A percentile compares a stretch with the other conserved stretches of the same genome.
These are phyloP conservation scores for Zaprionus kolodkinae DNA, from an alignment of 1,140 invertebrate species.

Conservation along the genomic window DNA sequence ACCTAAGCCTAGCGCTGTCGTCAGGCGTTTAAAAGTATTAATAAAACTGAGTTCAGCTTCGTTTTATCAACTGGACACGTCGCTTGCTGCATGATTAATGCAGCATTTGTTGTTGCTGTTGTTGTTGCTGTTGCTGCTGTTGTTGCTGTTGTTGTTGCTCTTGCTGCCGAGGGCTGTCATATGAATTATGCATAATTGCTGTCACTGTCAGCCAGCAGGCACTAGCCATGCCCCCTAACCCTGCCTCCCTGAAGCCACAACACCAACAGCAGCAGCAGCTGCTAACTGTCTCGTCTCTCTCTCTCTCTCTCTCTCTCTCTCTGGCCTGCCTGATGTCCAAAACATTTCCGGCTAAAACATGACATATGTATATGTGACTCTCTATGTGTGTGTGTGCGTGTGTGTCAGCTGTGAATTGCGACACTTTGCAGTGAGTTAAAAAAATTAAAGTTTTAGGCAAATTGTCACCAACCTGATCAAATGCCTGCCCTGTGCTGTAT, in stretches of 20 bases:
- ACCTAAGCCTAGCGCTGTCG: slow-evolving; percentile 4
- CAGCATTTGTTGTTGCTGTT: slow-evolving; percentile 32
- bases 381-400: slow-evolving; percentile 7
- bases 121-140: slow-evolving; percentile 25
- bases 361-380: background rate
- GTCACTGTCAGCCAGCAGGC: slow-evolving; percentile 48
- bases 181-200: slow-evolving; percentile 77
- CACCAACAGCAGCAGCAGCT: slow-evolving; percentile 6
- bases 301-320: too few relatives aligned
- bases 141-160: slow-evolving; percentile 18
- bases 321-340: slow-evolving; percentile 4
- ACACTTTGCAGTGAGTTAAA: slow-evolving; percentile 29
- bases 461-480: slow-evolving; percentile 37
- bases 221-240: background rate
- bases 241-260: background rate
- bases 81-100: slow-evolving; percentile 66
- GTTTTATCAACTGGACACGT: slow-evolving; percentile 53
- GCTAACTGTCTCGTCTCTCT: background rate
- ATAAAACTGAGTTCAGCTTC: slow-evolving; percentile 26
- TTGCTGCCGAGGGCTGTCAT: slow-evolving; percentile 42
- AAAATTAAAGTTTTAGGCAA: slow-evolving; percentile 36
- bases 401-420: slow-evolving; percentile 24
- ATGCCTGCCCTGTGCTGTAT: background rate
- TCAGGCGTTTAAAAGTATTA: slow-evolving; percentile 42
- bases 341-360: slow-evolving; percentile 30